Evolutionary conservation across 2,888 invertebrate genomes (phyloP), one percentile per base, ranked within the genome.

Genomic region (Bombylius major): DNA sequence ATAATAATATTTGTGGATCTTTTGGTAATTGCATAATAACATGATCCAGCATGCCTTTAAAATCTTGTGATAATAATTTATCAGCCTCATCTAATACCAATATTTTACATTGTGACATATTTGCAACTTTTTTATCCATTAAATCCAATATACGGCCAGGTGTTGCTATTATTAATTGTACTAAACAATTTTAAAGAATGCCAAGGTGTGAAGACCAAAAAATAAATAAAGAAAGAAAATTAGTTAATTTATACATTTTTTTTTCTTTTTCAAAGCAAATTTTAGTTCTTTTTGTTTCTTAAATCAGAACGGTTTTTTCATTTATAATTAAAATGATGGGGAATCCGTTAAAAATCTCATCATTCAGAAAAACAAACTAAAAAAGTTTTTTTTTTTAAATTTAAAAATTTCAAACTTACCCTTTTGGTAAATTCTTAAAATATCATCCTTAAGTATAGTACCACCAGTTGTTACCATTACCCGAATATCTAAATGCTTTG

Each of bases 401-500:
- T 14, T 34, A 8, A 58, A 58, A 14, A 57, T 47, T n/a, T 14
- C 54, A 42, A 60, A 56, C 70, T 72, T 73, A 91, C 91, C 91
- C 82, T 95, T 94, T 77, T 98, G 95, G 79, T 96, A 96, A 74
- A 99, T 91, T 77, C 98, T 88, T 89, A 99, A 93, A 74, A 99
- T 99, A 77, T 99, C 99, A 77, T 99, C 98, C 72, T 96, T 88
- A 69, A 92, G 80, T 77, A 89, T 89, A 65, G 98, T 99, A 67
- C 99, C 99, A 72, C 99, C 99, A 64, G 99, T 99, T 67, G 98
- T 98, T 62, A 99, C 99, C 99, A 99, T 99, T 64, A 97, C 93
- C 75, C 96, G 90, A 69, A 95, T 86, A 72, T 92, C 88, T 79
- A 97, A 84, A 77, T 99, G 97, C 77, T 98, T 98, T 63, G 96